A percentile compares a stretch with the other conserved stretches of the same genome.
phyloP scores from a whole-genome alignment of 2,113 vertebrate genomes.

The Phyllostomus discolor region DNA sequence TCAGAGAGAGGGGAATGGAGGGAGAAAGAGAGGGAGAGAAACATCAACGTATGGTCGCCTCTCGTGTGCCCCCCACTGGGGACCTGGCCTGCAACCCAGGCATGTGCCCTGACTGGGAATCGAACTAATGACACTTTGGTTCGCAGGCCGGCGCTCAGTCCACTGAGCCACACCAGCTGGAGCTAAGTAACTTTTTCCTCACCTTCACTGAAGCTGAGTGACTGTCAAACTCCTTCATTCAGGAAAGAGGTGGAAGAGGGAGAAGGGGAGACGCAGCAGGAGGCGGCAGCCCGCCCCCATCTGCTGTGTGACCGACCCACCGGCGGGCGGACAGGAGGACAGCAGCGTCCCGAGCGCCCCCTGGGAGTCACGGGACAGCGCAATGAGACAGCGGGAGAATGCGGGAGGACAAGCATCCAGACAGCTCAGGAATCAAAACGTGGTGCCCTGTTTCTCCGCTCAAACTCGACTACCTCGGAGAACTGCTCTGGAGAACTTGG shows the following conservation, averaged over 20 bases:
- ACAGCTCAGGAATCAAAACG: constrained; percentile 51
- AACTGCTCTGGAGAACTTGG: not conserved
- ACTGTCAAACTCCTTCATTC: not conserved
- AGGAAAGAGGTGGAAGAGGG: not conserved
- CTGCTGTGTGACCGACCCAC: not conserved
- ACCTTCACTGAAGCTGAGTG: not conserved
- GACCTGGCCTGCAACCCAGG: no score
- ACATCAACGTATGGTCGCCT: no score
- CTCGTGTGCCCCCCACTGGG: no score
- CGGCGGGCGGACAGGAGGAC: not conserved
- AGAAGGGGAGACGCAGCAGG: not conserved
- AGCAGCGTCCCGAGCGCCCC: not conserved
- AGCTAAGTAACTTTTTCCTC: not conserved
- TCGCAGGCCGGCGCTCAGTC: no score
- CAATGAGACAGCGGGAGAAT: not conserved
- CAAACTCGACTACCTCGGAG: constrained; percentile 36
- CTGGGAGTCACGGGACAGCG: not conserved
- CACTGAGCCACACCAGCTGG: no score
- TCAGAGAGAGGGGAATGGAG: no score
- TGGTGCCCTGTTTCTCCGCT: not conserved
- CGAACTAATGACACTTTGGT: no score
- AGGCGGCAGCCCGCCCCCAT: not conserved
- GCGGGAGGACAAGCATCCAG: not conserved
- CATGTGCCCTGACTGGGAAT: no score
- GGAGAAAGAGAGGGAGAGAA: no score